These are phyloP conservation scores for Corticium candelabrum DNA, from an alignment of 37 sponge, comb jelly and placozoan genomes.

Conservation along the genomic window DNA sequence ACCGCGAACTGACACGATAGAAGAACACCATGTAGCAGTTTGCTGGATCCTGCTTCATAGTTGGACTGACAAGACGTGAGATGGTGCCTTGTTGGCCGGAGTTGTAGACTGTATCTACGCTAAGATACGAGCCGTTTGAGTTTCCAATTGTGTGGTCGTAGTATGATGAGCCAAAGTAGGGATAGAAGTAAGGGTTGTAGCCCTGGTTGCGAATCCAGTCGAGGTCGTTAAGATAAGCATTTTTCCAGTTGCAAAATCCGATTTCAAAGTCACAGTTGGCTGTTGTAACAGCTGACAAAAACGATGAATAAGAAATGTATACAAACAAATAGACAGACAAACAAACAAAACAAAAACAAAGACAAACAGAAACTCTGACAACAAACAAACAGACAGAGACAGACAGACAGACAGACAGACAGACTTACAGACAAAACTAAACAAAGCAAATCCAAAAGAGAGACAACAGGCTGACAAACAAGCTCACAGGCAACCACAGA, in stretches of 20 bases:
- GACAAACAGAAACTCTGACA: too few relatives aligned
- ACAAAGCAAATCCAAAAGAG: too few relatives aligned
- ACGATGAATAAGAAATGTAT: too few relatives aligned
- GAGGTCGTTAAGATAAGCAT: background rate
- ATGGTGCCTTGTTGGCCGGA: background rate
- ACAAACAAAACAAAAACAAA: too few relatives aligned
- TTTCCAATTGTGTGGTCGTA: background rate
- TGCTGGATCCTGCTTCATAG: background rate
- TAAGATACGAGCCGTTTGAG: background rate
- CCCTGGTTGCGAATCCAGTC: background rate
- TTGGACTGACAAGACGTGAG: background rate
- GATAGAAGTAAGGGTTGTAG: background rate
- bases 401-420: too few relatives aligned
- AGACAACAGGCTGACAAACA: too few relatives aligned
- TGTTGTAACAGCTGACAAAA: background rate
- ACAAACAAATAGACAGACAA: too few relatives aligned
- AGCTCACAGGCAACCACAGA: too few relatives aligned
- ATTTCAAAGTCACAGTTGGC: background rate
- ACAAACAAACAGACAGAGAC: too few relatives aligned
- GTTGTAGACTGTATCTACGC: too few relatives aligned
- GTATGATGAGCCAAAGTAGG: background rate
- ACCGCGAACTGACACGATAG: background rate
- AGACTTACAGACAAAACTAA: too few relatives aligned
- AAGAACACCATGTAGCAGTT: background rate
- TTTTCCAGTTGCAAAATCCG: background rate